A percentile compares a stretch with the other conserved stretches of the same genome.
Evolutionary conservation across 1,140 invertebrate genomes (phyloP).

Genomic region (Orussus abietinus): DNA sequence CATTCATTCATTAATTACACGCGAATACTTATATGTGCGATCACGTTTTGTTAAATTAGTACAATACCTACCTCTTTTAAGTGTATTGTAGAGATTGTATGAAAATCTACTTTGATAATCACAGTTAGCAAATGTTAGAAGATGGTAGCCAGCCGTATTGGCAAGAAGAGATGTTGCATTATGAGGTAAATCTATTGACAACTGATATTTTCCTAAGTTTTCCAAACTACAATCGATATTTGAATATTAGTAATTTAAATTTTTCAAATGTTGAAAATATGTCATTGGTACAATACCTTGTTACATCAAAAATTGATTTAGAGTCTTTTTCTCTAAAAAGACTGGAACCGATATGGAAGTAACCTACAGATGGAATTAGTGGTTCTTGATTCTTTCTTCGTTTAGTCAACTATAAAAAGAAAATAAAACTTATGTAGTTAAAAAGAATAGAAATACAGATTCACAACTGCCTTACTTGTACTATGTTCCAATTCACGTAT

Average conservation of each 20-base stretch:
- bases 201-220: slow-evolving; percentile 39
- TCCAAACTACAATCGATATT: slow-evolving; percentile 24
- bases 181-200: slow-evolving; percentile 37
- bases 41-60: too few relatives aligned
- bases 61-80: slow-evolving; percentile 40
- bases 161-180: slow-evolving; percentile 42
- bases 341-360: slow-evolving; percentile 41
- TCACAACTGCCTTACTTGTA: slow-evolving; percentile 20
- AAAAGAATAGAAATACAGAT: too few relatives aligned
- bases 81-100: slow-evolving; percentile 44
- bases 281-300: slow-evolving; percentile 21
- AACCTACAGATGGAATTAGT: slow-evolving; percentile 38
- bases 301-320: slow-evolving; percentile 43
- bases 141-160: slow-evolving; percentile 43
- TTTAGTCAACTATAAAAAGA: slow-evolving; percentile 12
- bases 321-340: slow-evolving; percentile 32
- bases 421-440: slow-evolving; percentile 1
- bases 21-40: too few relatives aligned
- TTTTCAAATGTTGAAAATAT: neutral
- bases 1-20: too few relatives aligned
- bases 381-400: slow-evolving; percentile 17
- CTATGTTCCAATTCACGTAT: slow-evolving; percentile 29
- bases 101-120: slow-evolving; percentile 48
- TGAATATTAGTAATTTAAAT: slow-evolving; percentile 6
- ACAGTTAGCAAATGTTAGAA: slow-evolving; percentile 38